Evolutionary conservation across 2,888 invertebrate genomes (phyloP), one percentile per base, ranked within the genome.

Genomic region (Zaprionus obscuricornis): DNA sequence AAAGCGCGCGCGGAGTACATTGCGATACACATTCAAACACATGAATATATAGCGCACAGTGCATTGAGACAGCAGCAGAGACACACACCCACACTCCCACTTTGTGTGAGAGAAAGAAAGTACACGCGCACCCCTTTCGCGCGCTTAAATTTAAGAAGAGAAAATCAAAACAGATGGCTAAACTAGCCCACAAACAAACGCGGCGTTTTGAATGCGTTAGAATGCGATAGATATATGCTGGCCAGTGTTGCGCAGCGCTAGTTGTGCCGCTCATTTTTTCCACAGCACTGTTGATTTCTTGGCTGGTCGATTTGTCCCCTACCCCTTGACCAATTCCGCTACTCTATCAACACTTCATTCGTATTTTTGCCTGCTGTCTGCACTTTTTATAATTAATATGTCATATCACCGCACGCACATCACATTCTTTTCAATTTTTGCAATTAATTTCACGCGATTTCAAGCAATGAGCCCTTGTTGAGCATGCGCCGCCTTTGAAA

Each of bases 91-190:
- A 74, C 64, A 70, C 74, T 22, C 6, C n/a, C n/a, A n/a, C n/a
- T n/a, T 45, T 2, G 13, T 34, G 47, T 14, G 67, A 65, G 56
- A 60, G 64, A 69, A 82, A 83, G 76, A 83, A 78, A 85, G 85
- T 83, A 79, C 86, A 85, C 78, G 79, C 79, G 78, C 85, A 78
- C 83, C 85, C 85, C 78, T 85, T 78, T 78, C 65, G 78, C 78
- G 78, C 78, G 78, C 86, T 85, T 78, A 78, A 75, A 64, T 85
- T 85, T 46, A 79, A 59, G 78, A 78, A 78, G 81, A 79, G 84
- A 83, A 78, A 78, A 78, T 72, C 78, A 78, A 78, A 78, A 78
- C 78, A 78, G 85, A 78, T 73, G 74, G 68, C 69, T 51, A 68
- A 69, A 73, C 69, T 62, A 73, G 68, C 68, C 62, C 74, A 73